Conservation (phyloP, 2,797 vertebrate genomes). For the Pelochelys cantorii region DNA sequence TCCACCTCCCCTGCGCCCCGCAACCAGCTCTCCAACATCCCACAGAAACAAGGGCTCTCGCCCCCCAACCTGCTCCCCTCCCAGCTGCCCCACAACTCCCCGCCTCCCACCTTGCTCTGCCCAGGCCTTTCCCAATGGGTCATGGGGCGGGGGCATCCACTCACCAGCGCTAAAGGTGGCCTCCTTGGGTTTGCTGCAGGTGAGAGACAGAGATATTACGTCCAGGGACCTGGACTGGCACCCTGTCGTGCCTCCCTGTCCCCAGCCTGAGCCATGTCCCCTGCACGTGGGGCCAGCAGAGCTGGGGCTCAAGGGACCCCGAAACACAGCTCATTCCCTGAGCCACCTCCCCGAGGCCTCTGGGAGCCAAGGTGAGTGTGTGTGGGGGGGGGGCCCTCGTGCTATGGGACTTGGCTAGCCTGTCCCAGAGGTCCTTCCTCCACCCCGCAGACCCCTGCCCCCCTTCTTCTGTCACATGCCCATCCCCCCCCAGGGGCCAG, state of each 20-base stretch:
- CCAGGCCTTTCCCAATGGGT: background rate
- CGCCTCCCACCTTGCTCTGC: background rate
- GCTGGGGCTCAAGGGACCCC: no score
- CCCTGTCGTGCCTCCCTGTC: background rate
- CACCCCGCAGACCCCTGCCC: no score
- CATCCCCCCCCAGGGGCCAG: background rate
- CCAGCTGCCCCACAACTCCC: background rate
- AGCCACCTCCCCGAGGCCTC: background rate
- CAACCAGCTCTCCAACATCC: background rate
- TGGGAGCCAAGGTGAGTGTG: background rate
- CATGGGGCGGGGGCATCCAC: slow-evolving; percentile 3
- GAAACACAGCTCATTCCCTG: background rate
- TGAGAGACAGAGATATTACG: slow-evolving; percentile 30
- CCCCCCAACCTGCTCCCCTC: background rate
- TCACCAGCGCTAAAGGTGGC: slow-evolving; percentile 89
- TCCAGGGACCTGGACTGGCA: background rate
- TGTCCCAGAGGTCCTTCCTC: background rate
- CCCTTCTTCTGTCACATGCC: background rate
- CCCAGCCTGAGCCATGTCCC: background rate
- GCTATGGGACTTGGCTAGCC: background rate
- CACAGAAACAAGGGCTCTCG: background rate
- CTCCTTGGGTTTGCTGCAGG: slow-evolving; percentile 92
- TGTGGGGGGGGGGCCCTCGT: background rate
- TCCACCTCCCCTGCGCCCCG: background rate
- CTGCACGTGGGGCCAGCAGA: no score